Conservation (phyloP, 2,113 vertebrate species). For the Pygoscelis antarcticus region DNA sequence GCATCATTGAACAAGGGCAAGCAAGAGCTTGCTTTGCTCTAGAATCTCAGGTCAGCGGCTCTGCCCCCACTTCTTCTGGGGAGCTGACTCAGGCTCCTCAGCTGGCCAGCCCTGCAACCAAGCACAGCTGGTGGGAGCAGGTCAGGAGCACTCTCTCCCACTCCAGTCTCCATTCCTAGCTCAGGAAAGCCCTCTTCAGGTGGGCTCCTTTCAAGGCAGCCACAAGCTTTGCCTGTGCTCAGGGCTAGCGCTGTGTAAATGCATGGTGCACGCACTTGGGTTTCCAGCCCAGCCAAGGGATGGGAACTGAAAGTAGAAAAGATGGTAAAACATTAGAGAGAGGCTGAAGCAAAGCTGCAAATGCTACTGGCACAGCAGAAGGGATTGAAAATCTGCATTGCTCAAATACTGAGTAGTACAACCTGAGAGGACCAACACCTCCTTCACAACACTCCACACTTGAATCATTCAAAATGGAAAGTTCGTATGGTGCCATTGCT, state of each 20-base stretch:
- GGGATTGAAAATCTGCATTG: not conserved
- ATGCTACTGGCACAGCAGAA: not conserved
- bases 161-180: not conserved
- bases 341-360: not conserved
- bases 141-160: not conserved
- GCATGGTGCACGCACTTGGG: not conserved
- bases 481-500: not conserved
- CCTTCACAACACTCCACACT: not conserved
- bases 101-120: not conserved
- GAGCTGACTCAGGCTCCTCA: fast-evolving
- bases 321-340: not conserved
- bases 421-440: not conserved
- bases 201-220: not conserved
- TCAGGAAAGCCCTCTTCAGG: not conserved
- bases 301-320: not conserved
- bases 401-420: not conserved
- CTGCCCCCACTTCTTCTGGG: not conserved
- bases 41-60: not conserved
- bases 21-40: not conserved
- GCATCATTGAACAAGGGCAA: not conserved
- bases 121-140: not conserved
- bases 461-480: not conserved
- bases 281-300: not conserved
- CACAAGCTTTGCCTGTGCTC: not conserved
- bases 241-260: not conserved